phyloP scores from a whole-genome alignment of 2,113 vertebrate species.

The human (Homo sapiens) region GRCh38 chr6:76246001-76246500 shows the following conservation, averaged over 20 bases:
- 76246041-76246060: background rate
- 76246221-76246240: background rate
- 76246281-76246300: background rate
- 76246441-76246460: background rate
- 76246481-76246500: background rate
- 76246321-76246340: background rate
- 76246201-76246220: background rate
- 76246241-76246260: background rate
- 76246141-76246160: background rate
- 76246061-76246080: background rate
- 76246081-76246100: background rate
- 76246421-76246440: background rate
- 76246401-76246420: background rate
- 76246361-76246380: background rate
- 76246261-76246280: background rate
- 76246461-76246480: background rate
- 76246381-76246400: background rate
- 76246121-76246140: background rate
- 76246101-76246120: background rate
- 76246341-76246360: background rate
- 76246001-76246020: background rate
- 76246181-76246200: background rate
- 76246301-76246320: slow-evolving; percentile 3
- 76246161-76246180: background rate
- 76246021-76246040: background rate